These are phyloP conservation scores for Ophioninae sp. DNA, from an alignment of 2,888 invertebrate species.

Conservation along the genomic window DNA sequence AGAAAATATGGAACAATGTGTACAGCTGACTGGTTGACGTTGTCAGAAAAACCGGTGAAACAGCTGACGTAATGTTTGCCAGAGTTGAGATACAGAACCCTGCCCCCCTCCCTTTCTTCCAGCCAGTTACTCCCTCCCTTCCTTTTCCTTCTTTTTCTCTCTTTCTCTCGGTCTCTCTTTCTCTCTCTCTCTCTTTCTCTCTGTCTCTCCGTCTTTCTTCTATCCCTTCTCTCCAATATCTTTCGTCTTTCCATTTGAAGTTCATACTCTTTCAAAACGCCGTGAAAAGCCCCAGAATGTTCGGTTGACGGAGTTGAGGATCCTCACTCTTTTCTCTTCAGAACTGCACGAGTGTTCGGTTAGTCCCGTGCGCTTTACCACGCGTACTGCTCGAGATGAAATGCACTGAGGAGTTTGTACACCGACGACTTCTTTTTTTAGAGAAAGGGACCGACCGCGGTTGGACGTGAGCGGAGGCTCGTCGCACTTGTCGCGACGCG, in stretches of 20 bases:
- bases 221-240: neutral
- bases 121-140: neutral
- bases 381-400: conserved; percentile 43
- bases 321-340: neutral
- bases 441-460: conserved; percentile 19
- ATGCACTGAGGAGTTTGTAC: conserved; percentile 18
- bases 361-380: conserved; percentile 21
- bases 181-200: neutral
- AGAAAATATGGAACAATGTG: conserved; percentile 12
- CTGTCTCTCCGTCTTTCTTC: neutral
- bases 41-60: conserved; percentile 22
- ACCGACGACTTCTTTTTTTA: conserved; percentile 6
- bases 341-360: neutral
- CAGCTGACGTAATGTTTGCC: conserved; percentile 36
- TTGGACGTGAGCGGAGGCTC: conserved; percentile 15
- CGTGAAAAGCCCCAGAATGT: neutral
- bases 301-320: neutral
- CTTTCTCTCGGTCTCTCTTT: neutral
- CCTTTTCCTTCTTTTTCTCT: neutral
- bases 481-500: neutral
- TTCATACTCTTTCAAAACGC: neutral
- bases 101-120: neutral
- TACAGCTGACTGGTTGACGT: conserved; percentile 11
- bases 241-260: neutral
- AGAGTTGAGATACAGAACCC: neutral